These are phyloP conservation scores for Hyperoplus immaculatus DNA, from an alignment of 2,797 vertebrate genomes.

Conservation along the genomic window DNA sequence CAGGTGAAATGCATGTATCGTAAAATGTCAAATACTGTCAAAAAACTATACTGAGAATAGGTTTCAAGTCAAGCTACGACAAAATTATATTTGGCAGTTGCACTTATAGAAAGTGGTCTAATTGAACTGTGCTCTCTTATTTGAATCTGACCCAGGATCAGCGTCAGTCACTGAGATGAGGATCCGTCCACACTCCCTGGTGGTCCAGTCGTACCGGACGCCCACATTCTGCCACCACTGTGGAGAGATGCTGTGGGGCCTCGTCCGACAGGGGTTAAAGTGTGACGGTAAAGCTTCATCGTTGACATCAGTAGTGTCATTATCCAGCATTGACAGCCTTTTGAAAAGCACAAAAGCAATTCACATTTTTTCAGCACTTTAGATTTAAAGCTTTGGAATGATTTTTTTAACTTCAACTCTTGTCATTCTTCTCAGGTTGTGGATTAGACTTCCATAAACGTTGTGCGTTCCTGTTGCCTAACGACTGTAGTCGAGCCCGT, in stretches of 20 bases:
- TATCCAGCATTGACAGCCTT: too few relatives aligned
- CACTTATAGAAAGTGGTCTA: too few relatives aligned
- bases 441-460: constrained; percentile 93
- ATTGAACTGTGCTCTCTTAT: not conserved
- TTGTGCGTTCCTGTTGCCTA: constrained; percentile 88
- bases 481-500: constrained; percentile 87
- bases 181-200: constrained; percentile 82
- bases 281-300: constrained; percentile 78
- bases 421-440: constrained; percentile 82
- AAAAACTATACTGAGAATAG: too few relatives aligned
- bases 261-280: constrained; percentile 85
- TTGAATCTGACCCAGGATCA: constrained; percentile 63
- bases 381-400: not conserved
- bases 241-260: constrained; percentile 87
- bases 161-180: constrained; percentile 76
- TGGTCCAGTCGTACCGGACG: constrained; percentile 85
- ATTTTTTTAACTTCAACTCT: not conserved
- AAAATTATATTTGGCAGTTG: not conserved
- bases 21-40: not conserved
- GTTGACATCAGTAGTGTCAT: not conserved
- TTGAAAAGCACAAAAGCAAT: not conserved
- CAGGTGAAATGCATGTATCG: not conserved
- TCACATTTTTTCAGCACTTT: not conserved
- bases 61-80: not conserved
- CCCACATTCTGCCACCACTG: constrained; percentile 88